Evolutionary conservation across 2,113 vertebrate species (phyloP), one percentile per base, ranked within the genome.

Genomic region (Nothobranchius kuhntae): DNA sequence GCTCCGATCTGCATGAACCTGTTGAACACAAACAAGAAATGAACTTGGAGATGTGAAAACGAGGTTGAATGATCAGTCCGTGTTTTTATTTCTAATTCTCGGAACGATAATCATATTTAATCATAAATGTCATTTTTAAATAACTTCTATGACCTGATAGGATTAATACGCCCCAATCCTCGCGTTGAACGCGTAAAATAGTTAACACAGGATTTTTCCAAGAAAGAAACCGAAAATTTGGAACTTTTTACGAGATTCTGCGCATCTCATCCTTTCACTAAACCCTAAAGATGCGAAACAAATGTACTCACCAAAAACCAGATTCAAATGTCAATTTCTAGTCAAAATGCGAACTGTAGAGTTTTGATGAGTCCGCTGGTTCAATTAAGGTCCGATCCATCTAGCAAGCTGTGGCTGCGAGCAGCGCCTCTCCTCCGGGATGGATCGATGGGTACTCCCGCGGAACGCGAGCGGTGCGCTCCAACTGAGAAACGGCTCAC

Each of bases 11-110:
- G 58, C 58, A 65, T 45, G 57, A 73, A 89, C 87, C 85, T 89
- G 87, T 89, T 89, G 87, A 84, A 71, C 79, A 17, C 4, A 44
- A 70, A 72, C 30, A 68, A 30, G 30, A 30, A 30, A 30, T 3
- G 30, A 30, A 30, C 30, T 30, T 30, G 21, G 1, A 21, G 1
- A 21, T 21, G 21, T 21, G 21, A 30, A 30, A 30, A 30, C 30
- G 30, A 30, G 30, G 30, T 3, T 3, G 4, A 3, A 30, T 30
- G 30, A 30, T 30, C 30, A 30, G 30, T 30, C 21, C 21, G 21
- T 21, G 21, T 21, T 21, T 21, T 21, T 21, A 21, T 21, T 21
- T 21, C 21, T 1, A 21, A 21, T 21, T 21, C 21, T 21, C 21
- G 1, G 21, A 21, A 21, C 1, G 21, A 21, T 21, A 21, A 21